Percentiles rank a stretch among this genome's conserved stretches.
Conservation (phyloP, 2,888 invertebrate genomes). For the Tillus elongatus region DNA sequence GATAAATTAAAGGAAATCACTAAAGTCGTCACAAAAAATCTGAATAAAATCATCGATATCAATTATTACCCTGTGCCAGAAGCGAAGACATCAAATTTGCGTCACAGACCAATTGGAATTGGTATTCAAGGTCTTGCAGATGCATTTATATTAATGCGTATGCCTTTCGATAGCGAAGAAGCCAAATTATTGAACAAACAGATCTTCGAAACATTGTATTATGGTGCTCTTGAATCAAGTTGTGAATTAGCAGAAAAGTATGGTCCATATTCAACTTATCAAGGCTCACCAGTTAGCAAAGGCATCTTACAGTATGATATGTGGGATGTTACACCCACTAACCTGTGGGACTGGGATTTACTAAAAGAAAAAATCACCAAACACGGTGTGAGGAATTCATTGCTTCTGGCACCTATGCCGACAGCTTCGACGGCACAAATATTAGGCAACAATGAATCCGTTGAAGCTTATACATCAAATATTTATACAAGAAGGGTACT, state of each 20-base stretch:
- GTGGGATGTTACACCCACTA: slow-evolving; percentile 86
- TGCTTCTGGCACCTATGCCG: slow-evolving; percentile 92
- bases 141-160: slow-evolving; percentile 86
- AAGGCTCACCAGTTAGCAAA: slow-evolving; percentile 86
- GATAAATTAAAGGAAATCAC: slow-evolving; percentile 75
- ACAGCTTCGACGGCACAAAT: slow-evolving; percentile 99
- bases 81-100: slow-evolving; percentile 76
- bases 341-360: slow-evolving; percentile 80
- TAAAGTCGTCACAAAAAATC: slow-evolving; percentile 79
- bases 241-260: slow-evolving; percentile 80
- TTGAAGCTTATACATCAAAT: slow-evolving; percentile 97
- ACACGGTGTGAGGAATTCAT: slow-evolving; percentile 86
- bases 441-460: slow-evolving; percentile 95
- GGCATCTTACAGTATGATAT: slow-evolving; percentile 96
- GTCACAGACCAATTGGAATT: slow-evolving; percentile 80
- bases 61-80: slow-evolving; percentile 93
- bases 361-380: slow-evolving; percentile 77
- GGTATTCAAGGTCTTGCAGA: slow-evolving; percentile 98
- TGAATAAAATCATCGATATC: slow-evolving; percentile 94
- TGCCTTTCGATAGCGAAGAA: slow-evolving; percentile 83
- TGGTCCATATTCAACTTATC: slow-evolving; percentile 86
- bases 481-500: slow-evolving; percentile 90
- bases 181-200: slow-evolving; percentile 82
- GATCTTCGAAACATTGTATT: slow-evolving; percentile 97
- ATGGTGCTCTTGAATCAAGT: slow-evolving; percentile 91